These are phyloP conservation scores for Parambassis ranga DNA, from an alignment of 2,797 vertebrate genomes.

Conservation along the genomic window DNA sequence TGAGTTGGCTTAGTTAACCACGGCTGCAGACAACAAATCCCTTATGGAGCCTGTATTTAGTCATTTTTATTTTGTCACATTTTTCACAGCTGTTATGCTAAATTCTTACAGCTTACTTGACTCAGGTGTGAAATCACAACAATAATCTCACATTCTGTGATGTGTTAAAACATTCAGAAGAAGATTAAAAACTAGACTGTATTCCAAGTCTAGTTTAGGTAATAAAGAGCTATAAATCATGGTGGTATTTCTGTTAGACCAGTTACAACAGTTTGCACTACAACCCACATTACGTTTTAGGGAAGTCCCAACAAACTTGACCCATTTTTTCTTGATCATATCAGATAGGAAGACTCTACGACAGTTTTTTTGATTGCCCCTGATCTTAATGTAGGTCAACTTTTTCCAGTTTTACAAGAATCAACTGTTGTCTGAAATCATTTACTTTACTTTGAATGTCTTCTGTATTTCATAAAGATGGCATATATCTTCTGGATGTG, in stretches of 20 bases:
- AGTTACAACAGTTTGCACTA: background rate
- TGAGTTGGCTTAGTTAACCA: background rate
- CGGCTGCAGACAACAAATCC: background rate
- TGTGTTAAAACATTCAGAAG: too few relatives aligned
- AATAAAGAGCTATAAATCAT: background rate
- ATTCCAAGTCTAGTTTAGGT: background rate
- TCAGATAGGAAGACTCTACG: constrained; percentile 14
- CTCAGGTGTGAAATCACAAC: too few relatives aligned
- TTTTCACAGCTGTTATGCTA: too few relatives aligned
- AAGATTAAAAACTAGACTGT: too few relatives aligned
- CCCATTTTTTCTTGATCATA: constrained; percentile 25
- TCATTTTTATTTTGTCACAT: background rate
- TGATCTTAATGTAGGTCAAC: constrained; percentile 30
- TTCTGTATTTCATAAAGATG: background rate
- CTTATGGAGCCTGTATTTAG: background rate
- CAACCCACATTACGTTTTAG: background rate
- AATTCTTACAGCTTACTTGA: too few relatives aligned
- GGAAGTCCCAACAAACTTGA: constrained; percentile 24
- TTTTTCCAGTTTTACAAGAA: background rate
- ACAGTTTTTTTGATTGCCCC: background rate
- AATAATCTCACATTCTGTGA: too few relatives aligned
- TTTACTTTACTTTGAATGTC: background rate
- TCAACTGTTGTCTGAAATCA: background rate
- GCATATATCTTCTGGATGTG: background rate
- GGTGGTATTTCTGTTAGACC: background rate